Conservation (phyloP, 2,888 invertebrate genomes). For the Anarsia innoxiella region DNA sequence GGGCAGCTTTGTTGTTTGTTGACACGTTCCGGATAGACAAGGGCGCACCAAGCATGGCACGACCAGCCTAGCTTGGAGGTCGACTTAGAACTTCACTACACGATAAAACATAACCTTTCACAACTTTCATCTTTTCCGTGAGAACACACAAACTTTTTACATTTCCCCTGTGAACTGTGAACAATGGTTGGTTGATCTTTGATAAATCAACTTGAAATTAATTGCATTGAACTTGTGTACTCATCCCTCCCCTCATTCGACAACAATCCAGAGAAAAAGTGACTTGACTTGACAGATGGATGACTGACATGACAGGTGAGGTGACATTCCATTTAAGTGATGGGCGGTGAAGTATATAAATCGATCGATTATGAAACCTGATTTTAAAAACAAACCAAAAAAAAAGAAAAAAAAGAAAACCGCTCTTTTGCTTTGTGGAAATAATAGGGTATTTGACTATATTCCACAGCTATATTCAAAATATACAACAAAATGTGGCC, state of each 20-base stretch:
- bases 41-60: conserved; percentile 25
- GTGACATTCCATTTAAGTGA: conserved; percentile 18
- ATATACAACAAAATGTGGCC: no score
- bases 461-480: no score
- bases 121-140: conserved; percentile 65
- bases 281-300: conserved; percentile 14
- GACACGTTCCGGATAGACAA: conserved; percentile 28
- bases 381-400: no score
- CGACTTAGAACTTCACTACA: conserved; percentile 17
- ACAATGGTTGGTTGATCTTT: conserved; percentile 53
- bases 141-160: conserved; percentile 52
- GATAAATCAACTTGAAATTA: conserved; percentile 55
- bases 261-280: conserved; percentile 24
- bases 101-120: conserved; percentile 33
- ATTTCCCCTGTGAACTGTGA: conserved; percentile 51
- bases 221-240: conserved; percentile 34
- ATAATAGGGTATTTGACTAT: no score
- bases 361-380: no score
- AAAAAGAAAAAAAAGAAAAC: no score
- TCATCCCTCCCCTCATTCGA: conserved; percentile 37
- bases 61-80: conserved; percentile 11
- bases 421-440: no score
- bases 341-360: conserved; percentile 9
- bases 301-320: no score
- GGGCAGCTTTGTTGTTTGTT: conserved; percentile 25